Conservation (phyloP, 2,888 invertebrate species). For the Tenthredo notha region DNA sequence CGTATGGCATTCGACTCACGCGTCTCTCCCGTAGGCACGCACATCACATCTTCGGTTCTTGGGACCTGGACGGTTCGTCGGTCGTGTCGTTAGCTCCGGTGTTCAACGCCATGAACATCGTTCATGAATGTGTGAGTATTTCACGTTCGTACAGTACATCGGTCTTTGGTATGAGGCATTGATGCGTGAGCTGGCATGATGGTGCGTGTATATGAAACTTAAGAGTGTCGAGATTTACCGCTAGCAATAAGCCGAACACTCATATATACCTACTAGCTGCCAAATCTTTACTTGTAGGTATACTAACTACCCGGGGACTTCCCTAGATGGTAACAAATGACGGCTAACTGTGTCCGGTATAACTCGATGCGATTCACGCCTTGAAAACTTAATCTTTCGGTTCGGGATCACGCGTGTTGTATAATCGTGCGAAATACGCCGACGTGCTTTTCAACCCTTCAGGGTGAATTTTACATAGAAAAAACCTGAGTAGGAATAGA, state of each 20-base stretch:
- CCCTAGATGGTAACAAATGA: conserved; percentile 44
- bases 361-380: conserved; percentile 8
- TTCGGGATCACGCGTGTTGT: neutral
- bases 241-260: conserved; percentile 42
- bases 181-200: conserved; percentile 18
- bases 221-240: conserved; percentile 52
- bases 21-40: conserved; percentile 53
- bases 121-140: conserved; percentile 16
- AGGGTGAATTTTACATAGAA: neutral
- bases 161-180: neutral
- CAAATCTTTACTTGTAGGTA: conserved; percentile 32
- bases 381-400: conserved; percentile 23
- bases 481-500: neutral
- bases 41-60: conserved; percentile 77
- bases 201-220: conserved; percentile 32
- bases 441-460: neutral
- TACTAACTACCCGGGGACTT: neutral
- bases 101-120: conserved; percentile 56
- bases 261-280: conserved; percentile 17
- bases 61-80: conserved; percentile 70
- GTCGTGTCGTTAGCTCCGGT: conserved; percentile 59
- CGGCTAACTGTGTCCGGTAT: conserved; percentile 39
- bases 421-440: neutral
- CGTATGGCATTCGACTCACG: conserved; percentile 42
- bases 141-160: conserved; percentile 19